Conservation (phyloP, 2,888 invertebrate genomes). For the Falcaria lacertinaria region DNA sequence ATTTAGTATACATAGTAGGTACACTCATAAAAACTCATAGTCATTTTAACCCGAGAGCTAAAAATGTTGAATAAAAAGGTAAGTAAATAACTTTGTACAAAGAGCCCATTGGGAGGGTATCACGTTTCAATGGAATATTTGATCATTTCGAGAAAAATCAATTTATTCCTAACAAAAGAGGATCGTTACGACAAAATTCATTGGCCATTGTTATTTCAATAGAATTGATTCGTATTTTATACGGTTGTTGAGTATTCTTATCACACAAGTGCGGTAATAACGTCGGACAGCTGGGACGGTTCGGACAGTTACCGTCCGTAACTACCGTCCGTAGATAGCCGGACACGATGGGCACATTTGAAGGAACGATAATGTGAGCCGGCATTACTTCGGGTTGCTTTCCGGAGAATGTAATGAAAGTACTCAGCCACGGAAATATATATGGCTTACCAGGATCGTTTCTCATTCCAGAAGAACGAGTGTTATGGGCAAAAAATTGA, state of each 20-base stretch:
- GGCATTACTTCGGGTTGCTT: conserved; percentile 39
- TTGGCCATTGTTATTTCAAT: conserved; percentile 39
- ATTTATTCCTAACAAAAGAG: conserved; percentile 40
- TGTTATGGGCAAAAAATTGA: no score
- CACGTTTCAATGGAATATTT: conserved; percentile 9
- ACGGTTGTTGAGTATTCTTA: conserved; percentile 53
- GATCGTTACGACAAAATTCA: conserved; percentile 36
- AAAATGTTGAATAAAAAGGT: background rate
- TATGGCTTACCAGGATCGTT: conserved; percentile 11
- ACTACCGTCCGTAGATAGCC: conserved; percentile 24
- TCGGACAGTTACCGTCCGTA: conserved; percentile 7
- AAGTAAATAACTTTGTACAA: background rate
- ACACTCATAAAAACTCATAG: no score
- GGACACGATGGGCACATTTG: conserved; percentile 42
- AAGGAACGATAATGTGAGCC: conserved; percentile 49
- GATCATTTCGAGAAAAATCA: conserved; percentile 26
- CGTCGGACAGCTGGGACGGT: conserved; percentile 46
- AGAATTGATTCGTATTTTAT: conserved; percentile 46
- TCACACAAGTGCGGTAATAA: conserved; percentile 56
- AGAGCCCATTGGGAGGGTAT: conserved; percentile 19
- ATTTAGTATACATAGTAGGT: no score
- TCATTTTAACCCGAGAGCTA: background rate
- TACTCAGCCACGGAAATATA: conserved; percentile 20
- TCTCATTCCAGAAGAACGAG: no score
- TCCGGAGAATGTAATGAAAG: conserved; percentile 29